Evolutionary conservation across 2,797 vertebrate genomes (phyloP), one percentile per base, ranked within the genome.

Genomic region (Syngnathus rostellatus): DNA sequence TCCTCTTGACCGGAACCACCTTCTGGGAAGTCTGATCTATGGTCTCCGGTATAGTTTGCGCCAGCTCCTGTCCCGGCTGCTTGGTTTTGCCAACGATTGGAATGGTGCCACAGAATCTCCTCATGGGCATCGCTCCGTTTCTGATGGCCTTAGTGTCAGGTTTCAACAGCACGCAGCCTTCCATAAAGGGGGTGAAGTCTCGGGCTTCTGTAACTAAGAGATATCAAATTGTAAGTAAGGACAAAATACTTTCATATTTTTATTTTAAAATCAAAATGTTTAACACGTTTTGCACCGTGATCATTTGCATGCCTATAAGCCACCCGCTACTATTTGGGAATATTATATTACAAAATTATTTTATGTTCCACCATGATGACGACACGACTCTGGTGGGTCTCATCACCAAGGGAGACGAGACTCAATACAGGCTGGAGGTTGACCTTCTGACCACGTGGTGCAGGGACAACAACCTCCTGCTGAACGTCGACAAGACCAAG

Each of bases 161-260:
- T 25, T 62, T 62, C 6, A 43, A 25, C 40, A 62, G 60, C 21
- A 43, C 41, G 6, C 60, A 45, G 60, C 60, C 41, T 45, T 62
- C 60, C 60, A 62, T 62, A 16, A 62, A 62, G 60, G 60, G 21
- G 41, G 40, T 43, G 6, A 62, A 43, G 41, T 62, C n/a, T 45
- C 40, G 25, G 5, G 39, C 25, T 5, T 45, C 60, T 14, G 60
- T 7, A 45, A 43, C 60, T 45, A 25, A 23, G 7, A 45, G 48
- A 7, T 19, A n/a, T 50, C 48, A 50, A 50, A n/a, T 7, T 50
- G 48, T 19, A 50, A 12, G 7, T n/a, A 17, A 17, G 14, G 45
- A 46, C 45, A 16, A 46, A 5, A 46, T 1, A 46, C 7, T 48
- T 48, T 7, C 14, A 2, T 50, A 16, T 21, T 21, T 50, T 8